Evolutionary conservation across 2,888 invertebrate genomes (phyloP), one percentile per base, ranked within the genome.

Genomic region (Minunthozetes semirufus): DNA sequence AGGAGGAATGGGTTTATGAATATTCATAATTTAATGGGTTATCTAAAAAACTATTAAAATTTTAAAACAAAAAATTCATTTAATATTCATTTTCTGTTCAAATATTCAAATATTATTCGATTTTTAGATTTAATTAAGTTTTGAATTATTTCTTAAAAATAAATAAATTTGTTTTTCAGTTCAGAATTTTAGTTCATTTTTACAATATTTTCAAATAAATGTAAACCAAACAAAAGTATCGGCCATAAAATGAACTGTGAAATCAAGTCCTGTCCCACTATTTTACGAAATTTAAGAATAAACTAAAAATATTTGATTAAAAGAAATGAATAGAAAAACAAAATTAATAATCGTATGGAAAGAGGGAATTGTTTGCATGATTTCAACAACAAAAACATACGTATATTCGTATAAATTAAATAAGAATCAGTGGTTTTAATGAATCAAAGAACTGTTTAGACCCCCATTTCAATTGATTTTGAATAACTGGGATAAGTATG

Each of bases 1-100:
- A 0, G 76, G 76, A 56, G 76, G 76, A 66, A 68, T 68, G 68
- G 68, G 42, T 19, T 68, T 46, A 46, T 68, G 29, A 61, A 4
- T 15, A 13, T 27, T 22, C 3, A 22, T 19, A 17, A 9, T 50
- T 50, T 9, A 48, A 48, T 42, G 15, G 19, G 19, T 50, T 50
- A n/a, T 50, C 19, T 50, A 2, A n/a, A 50, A n/a, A n/a, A 50
- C n/a, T 1, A 50, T 1, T n/a, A 4, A 1, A 50, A 50, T 9
- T 5, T 50, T 50, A 19, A 19, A 50, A n/a, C 19, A 8, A 5
- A 61, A 61, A 61, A 2, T 15, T 9, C 2, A 19, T 15, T 27
- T n/a, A 61, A 5, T n/a, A 29, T 22, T 15, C 15, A 19, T 61
- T 22, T 22, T 61, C 4, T 4, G 25, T 9, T 59, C 2, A 22